Evolutionary conservation across 2,113 vertebrate genomes (phyloP).

Genomic region (Catharus fuscescens): DNA sequence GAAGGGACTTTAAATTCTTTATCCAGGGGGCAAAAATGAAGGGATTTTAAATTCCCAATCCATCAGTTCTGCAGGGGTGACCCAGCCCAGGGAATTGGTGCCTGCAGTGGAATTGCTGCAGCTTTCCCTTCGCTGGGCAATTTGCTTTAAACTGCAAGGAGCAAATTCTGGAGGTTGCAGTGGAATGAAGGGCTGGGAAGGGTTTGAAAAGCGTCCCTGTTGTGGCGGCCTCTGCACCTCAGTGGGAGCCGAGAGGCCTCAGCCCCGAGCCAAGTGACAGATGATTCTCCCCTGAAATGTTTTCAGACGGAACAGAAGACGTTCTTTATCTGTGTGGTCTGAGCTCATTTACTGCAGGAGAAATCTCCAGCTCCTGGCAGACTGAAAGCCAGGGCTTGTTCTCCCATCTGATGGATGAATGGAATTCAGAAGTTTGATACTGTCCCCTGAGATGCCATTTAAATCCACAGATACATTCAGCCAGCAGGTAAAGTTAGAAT

Average conservation of each 20-base stretch:
- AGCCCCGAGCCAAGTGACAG: constrained; percentile 67
- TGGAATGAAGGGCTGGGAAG: not conserved
- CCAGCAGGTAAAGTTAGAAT: constrained; percentile 50
- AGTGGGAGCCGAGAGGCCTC: constrained; percentile 62
- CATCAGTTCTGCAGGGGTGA: not conserved
- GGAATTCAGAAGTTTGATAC: constrained; percentile 88
- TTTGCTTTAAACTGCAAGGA: not conserved
- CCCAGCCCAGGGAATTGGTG: not conserved
- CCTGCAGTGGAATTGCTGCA: not conserved
- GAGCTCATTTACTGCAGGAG: constrained; percentile 77
- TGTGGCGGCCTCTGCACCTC: constrained; percentile 45
- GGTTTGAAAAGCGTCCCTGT: constrained; percentile 52
- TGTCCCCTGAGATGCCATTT: constrained; percentile 87
- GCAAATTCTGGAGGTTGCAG: not conserved
- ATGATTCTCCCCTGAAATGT: constrained; percentile 71
- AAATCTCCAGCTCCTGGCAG: constrained; percentile 69
- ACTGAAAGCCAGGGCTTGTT: constrained; percentile 92
- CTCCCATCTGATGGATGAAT: constrained; percentile 87
- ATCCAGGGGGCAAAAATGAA: accelerated
- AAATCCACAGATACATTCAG: constrained; percentile 75
- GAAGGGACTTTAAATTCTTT: accelerated
- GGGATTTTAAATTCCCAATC: not conserved
- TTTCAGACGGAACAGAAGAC: constrained; percentile 81
- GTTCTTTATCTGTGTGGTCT: constrained; percentile 96
- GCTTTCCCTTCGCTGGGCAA: accelerated